These are phyloP conservation scores for Pseudorhiza aurosa DNA, from an alignment of 30 jellyfish, hydroid and myxozoan species.

Conservation along the genomic window DNA sequence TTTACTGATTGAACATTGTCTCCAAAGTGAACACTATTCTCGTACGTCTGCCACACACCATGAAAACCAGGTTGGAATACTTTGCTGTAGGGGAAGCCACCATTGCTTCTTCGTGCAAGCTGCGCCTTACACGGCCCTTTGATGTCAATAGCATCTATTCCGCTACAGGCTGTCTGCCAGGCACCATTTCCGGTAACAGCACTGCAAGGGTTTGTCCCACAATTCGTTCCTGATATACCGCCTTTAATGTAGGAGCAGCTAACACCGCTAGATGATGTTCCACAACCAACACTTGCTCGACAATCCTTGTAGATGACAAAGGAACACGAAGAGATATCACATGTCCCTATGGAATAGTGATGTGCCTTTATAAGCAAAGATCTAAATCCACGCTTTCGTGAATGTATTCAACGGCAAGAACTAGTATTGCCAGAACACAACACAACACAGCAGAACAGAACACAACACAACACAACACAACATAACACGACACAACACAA, in stretches of 20 bases:
- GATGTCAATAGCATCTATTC: conserved; percentile 52
- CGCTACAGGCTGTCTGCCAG: conserved; percentile 52
- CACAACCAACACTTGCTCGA: conserved; percentile 38
- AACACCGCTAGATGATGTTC: conserved; percentile 7
- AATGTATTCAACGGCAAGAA: no score
- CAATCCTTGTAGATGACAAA: conserved; percentile 48
- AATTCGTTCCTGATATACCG: conserved; percentile 8
- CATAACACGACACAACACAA: no score
- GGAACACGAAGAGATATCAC: conserved; percentile 44
- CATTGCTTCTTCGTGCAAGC: conserved; percentile 20
- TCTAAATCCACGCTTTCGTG: neutral
- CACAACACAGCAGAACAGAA: no score
- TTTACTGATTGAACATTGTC: conserved; percentile 44
- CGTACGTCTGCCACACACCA: conserved; percentile 55
- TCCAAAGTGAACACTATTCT: conserved; percentile 44
- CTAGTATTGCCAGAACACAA: no score
- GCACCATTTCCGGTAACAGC: conserved; percentile 55
- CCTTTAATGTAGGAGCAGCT: conserved; percentile 20
- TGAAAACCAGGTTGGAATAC: conserved; percentile 40
- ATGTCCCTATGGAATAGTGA: conserved; percentile 6
- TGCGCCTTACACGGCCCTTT: conserved; percentile 60
- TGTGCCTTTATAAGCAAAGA: neutral
- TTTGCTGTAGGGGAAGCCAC: conserved; percentile 24
- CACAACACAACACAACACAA: no score
- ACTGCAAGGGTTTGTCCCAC: conserved; percentile 47